Conservation (phyloP, 1,140 invertebrate species). For the Drosophila kikkawai region DNA sequence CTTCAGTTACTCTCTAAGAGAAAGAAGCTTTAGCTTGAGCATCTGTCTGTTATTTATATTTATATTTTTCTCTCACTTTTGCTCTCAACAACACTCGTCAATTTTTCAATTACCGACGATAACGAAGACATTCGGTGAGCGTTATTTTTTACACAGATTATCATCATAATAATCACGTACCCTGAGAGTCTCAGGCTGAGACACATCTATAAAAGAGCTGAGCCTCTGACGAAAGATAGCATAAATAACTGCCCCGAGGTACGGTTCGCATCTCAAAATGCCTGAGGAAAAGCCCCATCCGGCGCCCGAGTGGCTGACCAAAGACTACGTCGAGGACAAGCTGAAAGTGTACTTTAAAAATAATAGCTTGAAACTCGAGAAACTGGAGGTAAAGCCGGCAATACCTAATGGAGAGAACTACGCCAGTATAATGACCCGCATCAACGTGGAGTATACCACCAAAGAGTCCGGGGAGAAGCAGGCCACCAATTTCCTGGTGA, state of each 20-base stretch:
- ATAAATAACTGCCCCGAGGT: neutral
- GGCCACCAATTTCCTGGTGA: constrained; percentile 50
- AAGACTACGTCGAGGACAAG: constrained; percentile 58
- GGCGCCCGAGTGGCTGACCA: constrained; percentile 63
- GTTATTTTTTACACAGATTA: neutral
- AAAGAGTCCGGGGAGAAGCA: neutral
- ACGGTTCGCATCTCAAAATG: constrained; percentile 8
- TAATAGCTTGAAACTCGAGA: constrained; percentile 33
- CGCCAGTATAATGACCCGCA: constrained; percentile 68
- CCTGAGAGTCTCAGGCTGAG: too few relatives aligned
- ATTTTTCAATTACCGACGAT: constrained; percentile 17
- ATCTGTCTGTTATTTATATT: neutral
- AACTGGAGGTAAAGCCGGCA: constrained; percentile 50
- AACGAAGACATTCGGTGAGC: constrained; percentile 1
- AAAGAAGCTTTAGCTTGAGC: neutral
- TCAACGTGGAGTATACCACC: constrained; percentile 48
- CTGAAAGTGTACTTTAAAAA: constrained; percentile 57
- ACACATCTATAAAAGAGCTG: constrained; percentile 7
- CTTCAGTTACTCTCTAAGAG: neutral
- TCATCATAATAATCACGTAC: constrained; percentile 2
- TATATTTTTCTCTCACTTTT: constrained; percentile 1
- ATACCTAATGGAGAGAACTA: constrained; percentile 75
- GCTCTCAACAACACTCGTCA: neutral
- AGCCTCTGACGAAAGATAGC: neutral
- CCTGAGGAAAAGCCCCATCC: constrained; percentile 12